Percentiles rank a stretch among this genome's conserved stretches.
phyloP scores from a whole-genome alignment of 2,113 vertebrate genomes.

The Phasianus colchicus region DNA sequence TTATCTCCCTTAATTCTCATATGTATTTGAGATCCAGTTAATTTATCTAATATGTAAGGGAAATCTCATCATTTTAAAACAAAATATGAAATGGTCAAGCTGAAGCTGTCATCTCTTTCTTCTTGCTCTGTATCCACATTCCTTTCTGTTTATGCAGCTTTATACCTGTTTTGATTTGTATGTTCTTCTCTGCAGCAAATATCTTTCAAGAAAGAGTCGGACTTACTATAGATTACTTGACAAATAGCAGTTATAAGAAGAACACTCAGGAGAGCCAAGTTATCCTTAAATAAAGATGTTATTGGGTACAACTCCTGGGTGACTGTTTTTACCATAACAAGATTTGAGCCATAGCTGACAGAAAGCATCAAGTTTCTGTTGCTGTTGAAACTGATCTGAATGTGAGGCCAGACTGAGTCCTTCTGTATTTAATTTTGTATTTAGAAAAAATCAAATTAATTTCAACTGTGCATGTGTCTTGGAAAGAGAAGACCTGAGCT shows the following conservation, averaged over 20 bases:
- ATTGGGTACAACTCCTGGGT: not conserved
- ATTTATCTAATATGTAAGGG: not conserved
- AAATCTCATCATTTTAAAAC: not conserved
- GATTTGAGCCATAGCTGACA: not conserved
- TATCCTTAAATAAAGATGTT: not conserved
- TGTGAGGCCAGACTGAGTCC: not conserved
- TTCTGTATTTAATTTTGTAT: not conserved
- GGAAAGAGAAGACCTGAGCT: not conserved
- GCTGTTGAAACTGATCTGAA: not conserved
- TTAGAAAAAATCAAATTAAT: not conserved
- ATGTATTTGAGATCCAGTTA: not conserved
- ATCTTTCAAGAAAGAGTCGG: not conserved
- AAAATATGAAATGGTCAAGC: not conserved
- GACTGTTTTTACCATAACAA: not conserved
- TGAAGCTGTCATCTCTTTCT: not conserved
- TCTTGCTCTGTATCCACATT: not conserved
- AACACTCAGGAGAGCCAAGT: not conserved
- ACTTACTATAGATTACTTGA: not conserved
- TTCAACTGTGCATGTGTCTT: fast-evolving
- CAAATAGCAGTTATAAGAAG: not conserved
- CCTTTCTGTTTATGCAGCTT: not conserved
- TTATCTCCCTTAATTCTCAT: not conserved
- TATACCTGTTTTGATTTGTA: not conserved
- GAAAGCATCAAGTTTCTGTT: not conserved
- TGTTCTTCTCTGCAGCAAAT: not conserved